phyloP scores from a whole-genome alignment of 1,140 invertebrate species.

The Lepidurus apus region DNA sequence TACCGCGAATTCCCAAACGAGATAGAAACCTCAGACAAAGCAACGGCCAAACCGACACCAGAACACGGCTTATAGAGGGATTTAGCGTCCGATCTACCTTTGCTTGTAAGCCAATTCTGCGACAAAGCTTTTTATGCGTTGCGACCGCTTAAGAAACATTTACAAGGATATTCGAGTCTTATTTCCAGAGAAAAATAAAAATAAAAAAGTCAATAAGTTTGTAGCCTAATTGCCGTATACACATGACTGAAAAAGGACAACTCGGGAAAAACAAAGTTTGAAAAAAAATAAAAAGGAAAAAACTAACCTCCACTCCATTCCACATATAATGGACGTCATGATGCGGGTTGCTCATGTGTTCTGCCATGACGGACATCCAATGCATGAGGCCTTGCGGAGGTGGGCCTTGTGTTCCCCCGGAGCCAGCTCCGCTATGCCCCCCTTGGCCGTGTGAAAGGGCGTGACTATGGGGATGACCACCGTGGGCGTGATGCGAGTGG shows the following conservation, averaged over 20 bases:
- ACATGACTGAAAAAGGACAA: too few relatives aligned
- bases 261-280: too few relatives aligned
- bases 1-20: neutral
- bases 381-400: conserved; percentile 57
- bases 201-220: too few relatives aligned
- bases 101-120: too few relatives aligned
- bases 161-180: too few relatives aligned
- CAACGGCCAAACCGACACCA: neutral
- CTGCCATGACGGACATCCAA: conserved; percentile 79
- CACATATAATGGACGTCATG: conserved; percentile 58
- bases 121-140: too few relatives aligned
- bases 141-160: too few relatives aligned
- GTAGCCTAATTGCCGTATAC: too few relatives aligned
- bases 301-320: conserved; percentile 58
- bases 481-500: conserved; percentile 15
- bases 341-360: conserved; percentile 61
- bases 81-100: too few relatives aligned
- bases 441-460: conserved; percentile 29
- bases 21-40: neutral
- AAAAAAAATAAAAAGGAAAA: too few relatives aligned
- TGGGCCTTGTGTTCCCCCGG: conserved; percentile 16
- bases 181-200: too few relatives aligned
- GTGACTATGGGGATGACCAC: conserved; percentile 25
- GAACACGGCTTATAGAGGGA: too few relatives aligned
- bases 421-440: conserved; percentile 32